Conservation (phyloP, 2,797 vertebrate genomes). For the Pangasius krempfi region DNA sequence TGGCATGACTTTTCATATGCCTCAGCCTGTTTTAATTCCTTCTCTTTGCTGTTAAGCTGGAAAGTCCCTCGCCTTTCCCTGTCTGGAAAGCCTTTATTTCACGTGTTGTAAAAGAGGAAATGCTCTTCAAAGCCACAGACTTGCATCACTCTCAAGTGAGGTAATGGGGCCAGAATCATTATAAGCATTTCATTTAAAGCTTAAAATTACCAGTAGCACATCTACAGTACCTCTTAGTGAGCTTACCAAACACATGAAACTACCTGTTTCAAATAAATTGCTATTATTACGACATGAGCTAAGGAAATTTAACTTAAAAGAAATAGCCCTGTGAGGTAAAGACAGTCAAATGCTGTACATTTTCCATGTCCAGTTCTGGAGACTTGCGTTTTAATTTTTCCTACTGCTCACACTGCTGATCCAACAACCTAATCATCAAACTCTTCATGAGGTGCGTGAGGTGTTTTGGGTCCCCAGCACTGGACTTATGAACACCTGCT, state of each 20-base stretch:
- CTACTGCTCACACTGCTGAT: neutral
- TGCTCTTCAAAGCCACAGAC: conserved; percentile 19
- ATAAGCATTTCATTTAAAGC: neutral
- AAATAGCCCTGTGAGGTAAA: neutral
- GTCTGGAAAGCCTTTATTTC: conserved; percentile 10
- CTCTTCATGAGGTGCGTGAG: neutral
- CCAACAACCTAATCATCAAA: neutral
- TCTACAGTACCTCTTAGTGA: neutral
- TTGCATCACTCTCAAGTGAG: conserved; percentile 18
- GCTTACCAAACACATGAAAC: neutral
- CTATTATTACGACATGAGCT: neutral
- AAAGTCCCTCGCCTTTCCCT: conserved; percentile 54
- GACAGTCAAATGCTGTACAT: neutral
- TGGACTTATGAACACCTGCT: neutral
- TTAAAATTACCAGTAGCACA: neutral
- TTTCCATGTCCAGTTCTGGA: neutral
- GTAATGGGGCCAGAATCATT: neutral
- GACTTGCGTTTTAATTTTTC: neutral
- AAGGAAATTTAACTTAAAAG: neutral
- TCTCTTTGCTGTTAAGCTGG: conserved; percentile 44
- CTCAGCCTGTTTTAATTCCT: conserved; percentile 21
- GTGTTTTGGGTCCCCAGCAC: neutral
- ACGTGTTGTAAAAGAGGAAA: conserved; percentile 32
- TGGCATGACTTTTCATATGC: neutral
- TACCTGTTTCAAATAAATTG: neutral